Evolutionary conservation across 2,113 vertebrate genomes (phyloP).

Genomic region (Nipponia nippon): DNA sequence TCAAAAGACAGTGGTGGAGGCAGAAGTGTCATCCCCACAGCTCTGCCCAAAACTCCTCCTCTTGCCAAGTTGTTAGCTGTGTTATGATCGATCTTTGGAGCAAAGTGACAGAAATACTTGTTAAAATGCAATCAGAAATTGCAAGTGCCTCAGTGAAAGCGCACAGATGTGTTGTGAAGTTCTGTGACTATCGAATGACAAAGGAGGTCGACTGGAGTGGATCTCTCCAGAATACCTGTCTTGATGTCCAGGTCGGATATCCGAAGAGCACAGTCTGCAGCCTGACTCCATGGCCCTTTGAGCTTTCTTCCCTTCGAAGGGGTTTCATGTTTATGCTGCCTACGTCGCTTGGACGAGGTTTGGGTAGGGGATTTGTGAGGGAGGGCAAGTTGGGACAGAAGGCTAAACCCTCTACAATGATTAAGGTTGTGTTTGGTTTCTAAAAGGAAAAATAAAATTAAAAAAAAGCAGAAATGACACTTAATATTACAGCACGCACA

Average conservation of each 20-base stretch:
- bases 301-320: slow-evolving; percentile 58
- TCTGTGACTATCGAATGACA: background rate
- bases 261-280: slow-evolving; percentile 62
- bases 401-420: slow-evolving; percentile 79
- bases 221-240: slow-evolving; percentile 82
- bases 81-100: background rate
- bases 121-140: slow-evolving; percentile 17
- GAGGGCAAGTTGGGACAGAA: slow-evolving; percentile 85
- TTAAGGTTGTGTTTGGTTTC: slow-evolving; percentile 74
- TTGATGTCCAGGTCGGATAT: slow-evolving; percentile 77
- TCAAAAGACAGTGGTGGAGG: background rate
- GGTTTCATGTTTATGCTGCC: slow-evolving; percentile 58
- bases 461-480: background rate
- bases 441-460: slow-evolving; percentile 64
- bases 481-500: background rate
- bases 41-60: background rate
- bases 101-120: slow-evolving; percentile 14
- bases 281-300: slow-evolving; percentile 54
- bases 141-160: slow-evolving; percentile 6
- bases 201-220: background rate
- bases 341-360: slow-evolving; percentile 61
- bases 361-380: slow-evolving; percentile 76
- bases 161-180: background rate
- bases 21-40: background rate
- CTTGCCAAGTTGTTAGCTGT: slow-evolving; percentile 6